A percentile compares a stretch with the other conserved stretches of the same genome.
phyloP scores from a whole-genome alignment of 2,797 vertebrate genomes.

The Meda fulgida region DNA sequence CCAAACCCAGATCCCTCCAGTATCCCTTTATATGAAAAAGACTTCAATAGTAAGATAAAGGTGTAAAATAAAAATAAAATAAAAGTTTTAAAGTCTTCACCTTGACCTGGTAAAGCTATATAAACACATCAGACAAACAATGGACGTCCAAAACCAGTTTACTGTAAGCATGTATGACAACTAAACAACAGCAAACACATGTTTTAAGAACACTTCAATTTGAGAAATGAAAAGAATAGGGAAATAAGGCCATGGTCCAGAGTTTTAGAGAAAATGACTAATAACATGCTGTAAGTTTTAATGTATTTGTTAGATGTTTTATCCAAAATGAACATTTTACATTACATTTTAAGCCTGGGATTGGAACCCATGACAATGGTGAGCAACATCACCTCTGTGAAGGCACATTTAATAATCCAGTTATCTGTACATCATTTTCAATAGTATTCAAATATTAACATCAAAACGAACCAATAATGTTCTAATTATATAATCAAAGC shows the following conservation, averaged over 20 bases:
- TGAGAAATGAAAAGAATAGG: not conserved
- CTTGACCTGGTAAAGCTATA: not conserved
- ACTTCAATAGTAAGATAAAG: not conserved
- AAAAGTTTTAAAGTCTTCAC: no score
- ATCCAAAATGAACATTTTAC: not conserved
- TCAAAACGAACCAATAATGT: not conserved
- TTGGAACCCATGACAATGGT: not conserved
- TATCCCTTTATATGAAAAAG: no score
- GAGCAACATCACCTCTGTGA: not conserved
- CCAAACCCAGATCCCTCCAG: not conserved
- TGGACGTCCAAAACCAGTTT: slow-evolving; percentile 26
- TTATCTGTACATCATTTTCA: not conserved
- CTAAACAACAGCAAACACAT: slow-evolving; percentile 46
- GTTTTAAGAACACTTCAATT: not conserved
- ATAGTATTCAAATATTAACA: not conserved
- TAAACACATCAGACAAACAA: not conserved
- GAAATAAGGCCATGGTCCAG: not conserved
- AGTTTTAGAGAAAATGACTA: not conserved
- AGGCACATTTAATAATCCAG: slow-evolving; percentile 33
- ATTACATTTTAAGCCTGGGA: not conserved
- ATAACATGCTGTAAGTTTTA: not conserved
- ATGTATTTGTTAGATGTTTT: not conserved
- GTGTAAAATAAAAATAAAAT: not conserved
- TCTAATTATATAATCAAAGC: not conserved
- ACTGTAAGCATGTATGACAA: slow-evolving; percentile 40